Evolutionary conservation across 2,113 vertebrate genomes (phyloP).

Genomic region (Rhombomys opimus): DNA sequence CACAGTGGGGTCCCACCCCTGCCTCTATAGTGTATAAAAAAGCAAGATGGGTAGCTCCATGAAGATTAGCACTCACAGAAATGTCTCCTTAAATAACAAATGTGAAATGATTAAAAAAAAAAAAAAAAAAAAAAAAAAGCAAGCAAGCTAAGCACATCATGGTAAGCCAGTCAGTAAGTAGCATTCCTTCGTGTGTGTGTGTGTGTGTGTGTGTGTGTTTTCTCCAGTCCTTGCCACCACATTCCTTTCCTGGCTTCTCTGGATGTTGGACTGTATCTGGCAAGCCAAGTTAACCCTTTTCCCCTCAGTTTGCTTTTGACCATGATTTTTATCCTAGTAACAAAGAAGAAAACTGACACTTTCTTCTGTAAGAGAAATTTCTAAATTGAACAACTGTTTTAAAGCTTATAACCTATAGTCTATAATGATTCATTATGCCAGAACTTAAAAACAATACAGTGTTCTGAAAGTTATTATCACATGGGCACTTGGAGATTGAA

Average conservation of each 20-base stretch:
- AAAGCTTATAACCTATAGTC: not conserved
- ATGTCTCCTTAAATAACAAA: conserved; percentile 90
- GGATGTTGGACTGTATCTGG: not conserved
- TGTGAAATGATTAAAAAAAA: not conserved
- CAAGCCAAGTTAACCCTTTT: not conserved
- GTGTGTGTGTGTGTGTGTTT: too few relatives aligned
- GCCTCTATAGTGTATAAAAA: not conserved
- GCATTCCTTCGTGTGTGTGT: not conserved
- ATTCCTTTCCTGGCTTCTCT: not conserved
- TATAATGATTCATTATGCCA: not conserved
- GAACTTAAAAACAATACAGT: not conserved
- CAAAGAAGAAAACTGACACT: not conserved
- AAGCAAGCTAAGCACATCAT: not conserved
- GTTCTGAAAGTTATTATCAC: conserved; percentile 24
- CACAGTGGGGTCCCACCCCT: not conserved
- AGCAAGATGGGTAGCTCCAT: conserved; percentile 90
- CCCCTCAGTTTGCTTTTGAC: not conserved
- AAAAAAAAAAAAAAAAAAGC: not conserved
- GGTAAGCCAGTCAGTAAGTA: not conserved
- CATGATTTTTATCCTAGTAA: not conserved
- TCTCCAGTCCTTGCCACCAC: not conserved
- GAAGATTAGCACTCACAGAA: conserved; percentile 96
- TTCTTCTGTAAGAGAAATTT: not conserved
- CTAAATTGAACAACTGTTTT: conserved; percentile 1
- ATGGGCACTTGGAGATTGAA: not conserved